phyloP scores from a whole-genome alignment of 1,140 invertebrate genomes.

The Theocolax elegans region DNA sequence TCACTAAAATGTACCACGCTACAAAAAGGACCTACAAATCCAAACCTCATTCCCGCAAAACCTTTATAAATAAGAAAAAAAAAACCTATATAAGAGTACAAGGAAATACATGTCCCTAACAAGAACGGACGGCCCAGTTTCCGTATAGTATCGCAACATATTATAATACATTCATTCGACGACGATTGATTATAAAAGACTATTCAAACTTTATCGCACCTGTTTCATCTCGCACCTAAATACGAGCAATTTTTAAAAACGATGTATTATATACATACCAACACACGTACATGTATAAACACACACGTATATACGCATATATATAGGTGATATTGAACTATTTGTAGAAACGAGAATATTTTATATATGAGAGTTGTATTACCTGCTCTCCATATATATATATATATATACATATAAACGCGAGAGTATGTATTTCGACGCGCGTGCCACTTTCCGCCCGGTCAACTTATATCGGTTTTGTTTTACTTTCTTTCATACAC shows the following conservation, averaged over 20 bases:
- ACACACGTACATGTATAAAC: too few relatives aligned
- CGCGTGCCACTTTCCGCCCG: slow-evolving; percentile 35
- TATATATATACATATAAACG: slow-evolving; percentile 8
- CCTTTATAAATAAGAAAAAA: too few relatives aligned
- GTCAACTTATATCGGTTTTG: slow-evolving; percentile 27
- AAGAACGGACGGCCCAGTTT: slow-evolving; percentile 8
- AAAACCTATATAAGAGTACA: not conserved
- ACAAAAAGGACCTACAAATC: too few relatives aligned
- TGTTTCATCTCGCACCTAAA: slow-evolving; percentile 10
- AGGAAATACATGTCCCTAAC: not conserved
- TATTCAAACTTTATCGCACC: not conserved
- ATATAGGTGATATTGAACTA: slow-evolving; percentile 11
- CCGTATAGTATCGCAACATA: too few relatives aligned
- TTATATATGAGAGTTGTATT: slow-evolving; percentile 11
- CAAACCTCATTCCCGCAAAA: too few relatives aligned
- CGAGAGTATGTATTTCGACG: not conserved
- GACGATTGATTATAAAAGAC: not conserved
- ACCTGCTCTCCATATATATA: not conserved
- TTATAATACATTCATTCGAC: slow-evolving; percentile 2
- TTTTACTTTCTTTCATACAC: not conserved
- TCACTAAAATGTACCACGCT: too few relatives aligned
- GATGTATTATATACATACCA: too few relatives aligned
- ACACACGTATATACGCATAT: not conserved
- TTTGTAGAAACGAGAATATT: slow-evolving; percentile 29
- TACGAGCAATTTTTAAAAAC: not conserved